Evolutionary conservation across 2,888 invertebrate genomes (phyloP).

Genomic region (Erebia aethiops): DNA sequence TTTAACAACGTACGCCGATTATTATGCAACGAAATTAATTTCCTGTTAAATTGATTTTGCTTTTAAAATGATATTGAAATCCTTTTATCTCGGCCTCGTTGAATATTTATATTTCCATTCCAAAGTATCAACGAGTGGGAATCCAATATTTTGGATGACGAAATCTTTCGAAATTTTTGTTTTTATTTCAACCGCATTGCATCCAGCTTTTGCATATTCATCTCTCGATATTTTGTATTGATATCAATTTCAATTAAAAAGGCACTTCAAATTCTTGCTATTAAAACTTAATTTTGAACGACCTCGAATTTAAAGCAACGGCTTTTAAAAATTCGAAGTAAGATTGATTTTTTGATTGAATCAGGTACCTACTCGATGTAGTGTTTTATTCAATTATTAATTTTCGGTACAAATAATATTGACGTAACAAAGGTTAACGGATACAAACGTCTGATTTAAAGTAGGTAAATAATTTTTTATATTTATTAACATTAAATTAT

Average conservation of each 20-base stretch:
- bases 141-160: background rate
- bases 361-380: no score
- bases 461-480: no score
- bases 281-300: background rate
- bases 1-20: no score
- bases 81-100: background rate
- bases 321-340: background rate
- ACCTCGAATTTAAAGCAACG: background rate
- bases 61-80: background rate
- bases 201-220: conserved; percentile 14
- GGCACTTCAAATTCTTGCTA: background rate
- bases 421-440: no score
- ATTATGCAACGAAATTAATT: background rate
- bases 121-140: background rate
- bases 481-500: no score
- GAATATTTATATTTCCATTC: conserved; percentile 3
- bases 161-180: background rate
- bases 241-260: background rate
- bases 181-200: background rate
- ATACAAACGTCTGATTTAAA: no score
- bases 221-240: background rate
- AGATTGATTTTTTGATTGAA: no score
- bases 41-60: background rate
- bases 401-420: background rate
- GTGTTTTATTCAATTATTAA: background rate